Conservation (phyloP, 2,888 invertebrate genomes). For the Trypoxylon attenuatum region DNA sequence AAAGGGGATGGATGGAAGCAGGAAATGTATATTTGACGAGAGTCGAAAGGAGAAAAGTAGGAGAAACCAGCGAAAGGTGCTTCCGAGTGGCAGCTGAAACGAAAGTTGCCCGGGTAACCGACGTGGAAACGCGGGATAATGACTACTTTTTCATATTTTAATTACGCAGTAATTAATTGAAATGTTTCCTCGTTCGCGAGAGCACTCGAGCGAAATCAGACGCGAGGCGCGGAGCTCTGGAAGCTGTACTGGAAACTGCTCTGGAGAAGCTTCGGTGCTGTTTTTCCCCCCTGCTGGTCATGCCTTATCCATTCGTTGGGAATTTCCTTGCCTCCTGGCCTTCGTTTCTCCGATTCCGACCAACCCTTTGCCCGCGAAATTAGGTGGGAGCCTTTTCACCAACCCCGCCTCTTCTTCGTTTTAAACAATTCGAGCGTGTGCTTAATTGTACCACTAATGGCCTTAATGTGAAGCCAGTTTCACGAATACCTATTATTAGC, state of each 20-base stretch:
- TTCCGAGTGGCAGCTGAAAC: slow-evolving; percentile 1
- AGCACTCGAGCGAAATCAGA: slow-evolving; percentile 63
- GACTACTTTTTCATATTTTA: slow-evolving; percentile 68
- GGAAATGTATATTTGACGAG: slow-evolving; percentile 17
- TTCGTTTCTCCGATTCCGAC: slow-evolving; percentile 20
- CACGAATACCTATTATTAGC: slow-evolving; percentile 13
- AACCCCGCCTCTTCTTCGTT: slow-evolving; percentile 24
- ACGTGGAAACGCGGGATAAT: slow-evolving; percentile 64
- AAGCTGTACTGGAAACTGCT: neutral
- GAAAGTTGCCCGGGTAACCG: slow-evolving; percentile 56
- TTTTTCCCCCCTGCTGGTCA: slow-evolving; percentile 1
- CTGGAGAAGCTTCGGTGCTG: too few species aligned
- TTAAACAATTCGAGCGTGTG: slow-evolving; percentile 25
- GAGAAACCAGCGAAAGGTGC: slow-evolving; percentile 1
- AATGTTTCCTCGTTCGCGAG: slow-evolving; percentile 54
- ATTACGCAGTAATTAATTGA: slow-evolving; percentile 69
- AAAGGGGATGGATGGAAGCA: neutral
- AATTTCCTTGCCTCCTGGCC: slow-evolving; percentile 4
- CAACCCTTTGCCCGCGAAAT: slow-evolving; percentile 47
- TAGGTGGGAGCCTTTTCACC: slow-evolving; percentile 39
- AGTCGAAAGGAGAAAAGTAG: slow-evolving; percentile 14
- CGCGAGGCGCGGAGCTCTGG: slow-evolving; percentile 28
- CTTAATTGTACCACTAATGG: slow-evolving; percentile 42
- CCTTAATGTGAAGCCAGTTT: slow-evolving; percentile 32
- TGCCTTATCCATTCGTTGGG: neutral